Base-by-base conservation (phyloP, 2,113 vertebrate genomes). In the Neolamprologus longior region DNA sequence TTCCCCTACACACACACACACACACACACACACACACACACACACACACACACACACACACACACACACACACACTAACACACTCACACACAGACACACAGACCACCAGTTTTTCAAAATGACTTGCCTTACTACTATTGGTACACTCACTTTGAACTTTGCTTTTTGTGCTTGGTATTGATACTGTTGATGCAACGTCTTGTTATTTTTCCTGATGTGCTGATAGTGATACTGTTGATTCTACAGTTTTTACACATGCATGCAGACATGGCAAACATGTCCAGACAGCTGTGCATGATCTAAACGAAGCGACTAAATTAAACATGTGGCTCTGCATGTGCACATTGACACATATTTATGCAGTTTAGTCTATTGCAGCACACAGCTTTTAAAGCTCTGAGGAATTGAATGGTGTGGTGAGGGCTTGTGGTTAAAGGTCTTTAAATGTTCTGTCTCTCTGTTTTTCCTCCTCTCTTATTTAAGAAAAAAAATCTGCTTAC, bases 401-500 rank as follows among this genome's bases (percentile, higher is more conserved):
- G 55, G 55, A 83, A 40, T 57, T 79, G 55, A 80, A 73, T 81
- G 28, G 33, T 85, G 66, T 6, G 26, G 76, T 80, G 40, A 85
- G 50, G 42, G 40, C 79, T 76, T 81, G 90, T 88, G 90, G 88
- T 91, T 87, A 81, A 81, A 82, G 42, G 79, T 91, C 86, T 92
- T 24, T 84, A 86, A 88, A 89, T 88, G 83, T 86, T 86, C 79
- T 86, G 84, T 91, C 85, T 90, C 83, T 88, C 24, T 21, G 15
- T 80, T 88, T 85, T 83, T 84, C 45, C 73, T 87, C 76, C 71
- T 88, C 63, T 88, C 79, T 83, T 89, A 53, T 90, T 92, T 83
- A 88, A 87, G 80, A 89, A 81, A 86, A 90, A 90, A 93, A 87
- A 91, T 92, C 86, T 95, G 86, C 88, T 93, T 91, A 88, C 84